Evolutionary conservation across 1,140 invertebrate species (phyloP), one percentile per base, ranked within the genome.

Genomic region (Trypoxylus dichotomus): DNA sequence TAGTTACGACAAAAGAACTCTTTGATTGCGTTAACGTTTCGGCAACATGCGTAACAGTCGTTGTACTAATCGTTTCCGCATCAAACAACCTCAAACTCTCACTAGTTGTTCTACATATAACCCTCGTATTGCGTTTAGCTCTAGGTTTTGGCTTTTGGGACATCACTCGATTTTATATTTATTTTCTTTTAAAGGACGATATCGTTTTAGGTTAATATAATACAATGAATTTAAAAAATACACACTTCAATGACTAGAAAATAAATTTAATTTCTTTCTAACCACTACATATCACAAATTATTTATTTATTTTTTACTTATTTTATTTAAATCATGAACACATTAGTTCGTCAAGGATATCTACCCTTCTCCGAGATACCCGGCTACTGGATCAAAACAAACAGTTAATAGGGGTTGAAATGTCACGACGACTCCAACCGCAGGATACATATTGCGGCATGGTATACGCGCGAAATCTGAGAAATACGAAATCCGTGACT

Each of bases 1-100:
- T 94, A 10, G 96, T 97, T 84, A 97, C 97, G 89, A 97, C 95
- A 89, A 97, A 97, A 76, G 95, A 96, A 84, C 91, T 94, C 89
- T 94, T 95, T 37, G 83, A 81, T 42, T 81, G 81, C 10, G 76
- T 78, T 78, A 82, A 81, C 32, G 77, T 79, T 89, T 94, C 94
- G 29, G 37, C 32, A 10, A 74, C 83, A 90, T 80, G 74, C 78
- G 79, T 13, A 78, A 71, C 32, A 11, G 27, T 68, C 11, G 78
- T 41, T 68, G 80, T 21, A 58, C 68, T 73, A 25, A 73, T 73
- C 41, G 74, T 27, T 78, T 91, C 89, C 79, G 89, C 87, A 80
- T 91, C 90, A 79, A 90, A 90, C 76, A 94, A 86, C 75, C 93
- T 90, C 85, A 94, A 90, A 86, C 92, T 93, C 87, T 94, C 93